Conservation (phyloP, 2,888 invertebrate species). For the Antitype chi region DNA sequence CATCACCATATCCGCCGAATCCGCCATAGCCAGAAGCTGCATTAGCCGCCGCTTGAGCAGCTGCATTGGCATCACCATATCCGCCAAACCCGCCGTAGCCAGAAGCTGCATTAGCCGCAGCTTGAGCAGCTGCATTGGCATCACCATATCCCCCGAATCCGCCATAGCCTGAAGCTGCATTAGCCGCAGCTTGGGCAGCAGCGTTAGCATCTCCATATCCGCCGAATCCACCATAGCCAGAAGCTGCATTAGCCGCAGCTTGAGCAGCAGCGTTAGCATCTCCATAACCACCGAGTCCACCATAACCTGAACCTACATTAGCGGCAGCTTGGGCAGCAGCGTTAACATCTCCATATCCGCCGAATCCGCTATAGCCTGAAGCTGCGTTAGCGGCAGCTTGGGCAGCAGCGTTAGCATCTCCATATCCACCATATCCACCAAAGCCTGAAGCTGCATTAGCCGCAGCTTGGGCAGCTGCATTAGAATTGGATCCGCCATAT, state of each 20-base stretch:
- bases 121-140: conserved; percentile 30
- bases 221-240: background rate
- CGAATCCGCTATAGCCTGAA: background rate
- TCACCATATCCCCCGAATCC: conserved; percentile 14
- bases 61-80: conserved; percentile 29
- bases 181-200: conserved; percentile 16
- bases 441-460: background rate
- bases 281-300: conserved; percentile 34
- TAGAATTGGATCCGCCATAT: background rate
- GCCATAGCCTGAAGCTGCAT: background rate
- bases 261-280: conserved; percentile 33
- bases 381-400: conserved; percentile 37
- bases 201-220: conserved; percentile 11
- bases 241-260: conserved; percentile 16
- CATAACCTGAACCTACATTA: conserved; percentile 1
- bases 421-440: background rate
- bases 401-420: conserved; percentile 25
- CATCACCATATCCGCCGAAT: conserved; percentile 16
- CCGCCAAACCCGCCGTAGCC: conserved; percentile 33
- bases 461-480: background rate
- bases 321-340: background rate
- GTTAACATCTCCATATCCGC: background rate
- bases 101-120: conserved; percentile 1
- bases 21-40: conserved; percentile 21
- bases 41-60: conserved; percentile 5